phyloP scores from a whole-genome alignment of 2,888 invertebrate genomes.

The Augiades crinisus region DNA sequence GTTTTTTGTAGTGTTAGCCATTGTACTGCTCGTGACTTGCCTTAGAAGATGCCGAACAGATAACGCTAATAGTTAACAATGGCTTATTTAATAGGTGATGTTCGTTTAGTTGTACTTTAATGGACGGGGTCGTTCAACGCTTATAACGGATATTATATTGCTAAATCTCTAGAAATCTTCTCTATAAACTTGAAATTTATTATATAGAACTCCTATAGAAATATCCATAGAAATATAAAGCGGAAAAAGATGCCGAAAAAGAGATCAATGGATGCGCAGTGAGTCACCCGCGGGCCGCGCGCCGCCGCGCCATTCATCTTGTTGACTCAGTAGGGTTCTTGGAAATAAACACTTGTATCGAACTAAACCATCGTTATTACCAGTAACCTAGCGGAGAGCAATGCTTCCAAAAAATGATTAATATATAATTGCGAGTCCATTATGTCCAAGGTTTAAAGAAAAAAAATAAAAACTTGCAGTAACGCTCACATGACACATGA shows the following conservation, averaged over 20 bases:
- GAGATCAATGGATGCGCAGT: constrained; percentile 59
- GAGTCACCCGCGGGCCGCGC: constrained; percentile 47
- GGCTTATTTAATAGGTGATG: constrained; percentile 28
- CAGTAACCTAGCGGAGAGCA: background rate
- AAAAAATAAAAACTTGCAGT: no score
- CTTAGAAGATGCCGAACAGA: constrained; percentile 41
- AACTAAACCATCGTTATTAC: constrained; percentile 20
- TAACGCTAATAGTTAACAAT: constrained; percentile 32
- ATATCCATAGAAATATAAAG: no score
- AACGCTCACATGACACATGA: no score
- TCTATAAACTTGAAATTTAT: no score
- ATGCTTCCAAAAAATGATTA: no score
- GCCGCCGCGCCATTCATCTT: constrained; percentile 52
- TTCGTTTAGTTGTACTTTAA: constrained; percentile 25
- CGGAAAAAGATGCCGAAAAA: no score
- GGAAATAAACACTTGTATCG: constrained; percentile 41
- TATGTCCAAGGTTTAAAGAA: no score
- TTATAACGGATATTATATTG: constrained; percentile 28
- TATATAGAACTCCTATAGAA: no score
- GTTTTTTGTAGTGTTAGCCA: constrained; percentile 42
- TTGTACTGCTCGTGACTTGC: constrained; percentile 42
- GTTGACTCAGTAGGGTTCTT: constrained; percentile 58
- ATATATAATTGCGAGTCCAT: no score
- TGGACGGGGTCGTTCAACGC: constrained; percentile 15
- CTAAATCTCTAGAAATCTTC: no score